A percentile compares a stretch with the other conserved stretches of the same genome.
phyloP scores from a whole-genome alignment of 2,113 vertebrate genomes.

The Chroicocephalus ridibundus region DNA sequence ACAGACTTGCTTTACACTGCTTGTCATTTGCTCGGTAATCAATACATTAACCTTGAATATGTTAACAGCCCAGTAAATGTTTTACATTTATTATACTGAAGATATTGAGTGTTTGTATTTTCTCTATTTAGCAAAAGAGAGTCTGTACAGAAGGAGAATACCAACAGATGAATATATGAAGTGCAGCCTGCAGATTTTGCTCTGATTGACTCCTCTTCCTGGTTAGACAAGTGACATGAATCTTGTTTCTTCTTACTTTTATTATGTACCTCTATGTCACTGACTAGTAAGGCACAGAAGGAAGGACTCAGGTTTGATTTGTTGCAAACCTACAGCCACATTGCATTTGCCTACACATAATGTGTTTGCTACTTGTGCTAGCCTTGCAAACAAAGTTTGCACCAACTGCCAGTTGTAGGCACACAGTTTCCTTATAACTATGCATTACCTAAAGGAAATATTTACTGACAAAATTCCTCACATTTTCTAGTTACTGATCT shows the following conservation, averaged over 20 bases:
- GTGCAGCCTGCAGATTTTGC: neutral
- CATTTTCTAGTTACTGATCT: neutral
- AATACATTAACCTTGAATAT: neutral
- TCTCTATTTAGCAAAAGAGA: neutral
- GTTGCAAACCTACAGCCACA: neutral
- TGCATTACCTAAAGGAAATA: neutral
- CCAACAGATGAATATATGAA: neutral
- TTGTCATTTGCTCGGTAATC: neutral
- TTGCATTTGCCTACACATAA: neutral
- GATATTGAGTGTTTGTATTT: neutral
- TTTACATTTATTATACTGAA: neutral
- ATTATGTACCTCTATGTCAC: neutral
- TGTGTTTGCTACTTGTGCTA: accelerated
- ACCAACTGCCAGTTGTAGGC: neutral
- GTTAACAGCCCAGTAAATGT: neutral
- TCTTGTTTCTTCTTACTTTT: neutral
- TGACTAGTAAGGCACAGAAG: neutral
- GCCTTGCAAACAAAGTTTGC: neutral
- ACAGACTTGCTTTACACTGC: neutral
- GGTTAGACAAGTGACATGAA: neutral
- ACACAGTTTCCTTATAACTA: neutral
- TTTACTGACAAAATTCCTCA: neutral
- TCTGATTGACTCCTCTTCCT: neutral
- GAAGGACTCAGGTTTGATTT: neutral
- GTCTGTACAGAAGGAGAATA: neutral